A percentile compares a stretch with the other conserved stretches of the same genome.
Evolutionary conservation across 1,140 invertebrate genomes (phyloP).

Genomic region (Drosophila equinoxialis): DNA sequence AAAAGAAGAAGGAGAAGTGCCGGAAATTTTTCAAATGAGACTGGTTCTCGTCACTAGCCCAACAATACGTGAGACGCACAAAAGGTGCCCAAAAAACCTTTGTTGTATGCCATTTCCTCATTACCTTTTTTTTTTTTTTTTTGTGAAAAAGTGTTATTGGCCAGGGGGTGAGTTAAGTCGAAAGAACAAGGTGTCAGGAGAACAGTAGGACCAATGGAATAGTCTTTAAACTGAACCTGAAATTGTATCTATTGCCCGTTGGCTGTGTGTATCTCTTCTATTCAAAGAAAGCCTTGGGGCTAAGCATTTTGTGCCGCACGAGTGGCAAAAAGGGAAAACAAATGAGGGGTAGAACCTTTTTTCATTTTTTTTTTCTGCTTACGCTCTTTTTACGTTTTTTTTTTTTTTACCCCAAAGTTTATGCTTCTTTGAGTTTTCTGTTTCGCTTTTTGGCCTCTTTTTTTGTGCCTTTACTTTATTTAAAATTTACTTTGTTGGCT

Average conservation of each 20-base stretch:
- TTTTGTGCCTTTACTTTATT: neutral
- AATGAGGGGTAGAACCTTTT: conserved; percentile 12
- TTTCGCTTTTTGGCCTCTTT: neutral
- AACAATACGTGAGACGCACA: neutral
- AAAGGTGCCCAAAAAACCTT: conserved; percentile 9
- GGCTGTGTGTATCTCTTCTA: neutral
- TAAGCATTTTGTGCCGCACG: conserved; percentile 18
- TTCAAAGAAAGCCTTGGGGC: conserved; percentile 11
- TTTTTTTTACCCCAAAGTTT: neutral
- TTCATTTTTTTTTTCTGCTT: neutral
- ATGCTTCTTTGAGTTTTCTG: conserved; percentile 9
- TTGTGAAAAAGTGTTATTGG: neutral
- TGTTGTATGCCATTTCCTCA: conserved; percentile 15
- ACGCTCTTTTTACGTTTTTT: neutral
- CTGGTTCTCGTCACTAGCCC: neutral
- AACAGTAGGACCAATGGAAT: neutral
- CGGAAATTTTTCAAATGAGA: conserved; percentile 15
- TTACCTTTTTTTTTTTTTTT: conserved; percentile 9
- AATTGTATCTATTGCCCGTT: neutral
- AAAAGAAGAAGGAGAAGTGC: neutral
- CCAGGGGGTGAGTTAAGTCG: neutral
- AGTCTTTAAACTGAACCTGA: conserved; percentile 10
- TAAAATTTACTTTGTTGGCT: conserved; percentile 22
- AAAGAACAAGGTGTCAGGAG: neutral
- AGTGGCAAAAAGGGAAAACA: conserved; percentile 19